Evolutionary conservation across 2,113 vertebrate genomes (phyloP), one percentile per base, ranked within the genome.

Genomic region (Procavia capensis): DNA sequence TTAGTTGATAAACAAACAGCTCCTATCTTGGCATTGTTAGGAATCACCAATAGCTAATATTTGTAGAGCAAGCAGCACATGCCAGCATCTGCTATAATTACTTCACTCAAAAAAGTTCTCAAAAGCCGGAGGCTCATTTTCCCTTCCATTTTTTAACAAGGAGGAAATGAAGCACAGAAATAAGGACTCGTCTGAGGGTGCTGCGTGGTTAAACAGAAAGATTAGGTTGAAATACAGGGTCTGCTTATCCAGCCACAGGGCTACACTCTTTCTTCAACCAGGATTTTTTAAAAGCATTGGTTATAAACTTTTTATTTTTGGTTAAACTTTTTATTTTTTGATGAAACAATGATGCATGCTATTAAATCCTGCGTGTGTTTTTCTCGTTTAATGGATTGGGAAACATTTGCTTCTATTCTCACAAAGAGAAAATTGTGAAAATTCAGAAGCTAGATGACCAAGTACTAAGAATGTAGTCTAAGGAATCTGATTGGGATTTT

Each of bases 201-300:
- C 0, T 4, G 9, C 17, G 8, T 6, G 0, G 3, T 2, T 54
- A 9, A n/a, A 34, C 10, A 7, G 6, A 17, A 43, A 2, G 5
- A 17, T 5, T 27, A 9, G 29, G 29, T 47, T 64, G 50, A 39
- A 57, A 22, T 3, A 19, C 9, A 13, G 1, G 11, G 34, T 22
- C 34, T 43, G 19, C 3, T 0, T 27, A n/a, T n/a, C n/a, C 27
- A 34, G 31, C 4, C 29, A 34, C 3, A 36, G 41, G 31, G 3
- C 2, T 9, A 5, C 13, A 11, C 6, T 19, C 22, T 24, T 72
- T 5, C 0, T 45, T 72, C 10, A 70, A 7, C n/a, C 27, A 43
- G 8, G 27, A 20, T 66, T 29, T 11, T 66, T 91, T 25, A 25
- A n/a, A 92, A 82, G 36, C 16, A 14, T n/a, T 39, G n/a, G n/a